phyloP scores from a whole-genome alignment of 2,797 vertebrate genomes.

The Onychomys leucogaster region DNA sequence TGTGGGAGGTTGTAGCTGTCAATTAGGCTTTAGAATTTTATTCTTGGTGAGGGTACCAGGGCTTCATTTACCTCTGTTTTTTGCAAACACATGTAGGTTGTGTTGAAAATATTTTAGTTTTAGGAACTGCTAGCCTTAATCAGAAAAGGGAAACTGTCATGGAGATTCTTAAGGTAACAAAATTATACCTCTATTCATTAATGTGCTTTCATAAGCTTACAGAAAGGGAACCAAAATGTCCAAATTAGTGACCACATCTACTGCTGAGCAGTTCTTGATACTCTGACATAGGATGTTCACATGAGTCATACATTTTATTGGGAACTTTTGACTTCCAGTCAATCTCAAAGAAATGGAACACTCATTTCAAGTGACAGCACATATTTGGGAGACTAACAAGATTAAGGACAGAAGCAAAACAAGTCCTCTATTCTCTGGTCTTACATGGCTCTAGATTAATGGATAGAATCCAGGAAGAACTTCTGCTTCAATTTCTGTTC shows the following conservation, averaged over 20 bases:
- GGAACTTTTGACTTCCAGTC: slow-evolving; percentile 44
- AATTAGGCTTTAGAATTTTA: slow-evolving; percentile 32
- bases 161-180: neutral
- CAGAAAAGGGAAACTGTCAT: neutral
- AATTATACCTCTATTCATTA: neutral
- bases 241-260: slow-evolving; percentile 43
- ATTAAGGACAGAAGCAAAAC: neutral
- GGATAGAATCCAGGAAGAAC: slow-evolving; percentile 38
- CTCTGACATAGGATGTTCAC: neutral
- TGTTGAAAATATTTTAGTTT: slow-evolving; percentile 31
- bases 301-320: slow-evolving; percentile 50
- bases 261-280: neutral
- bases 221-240: slow-evolving; percentile 14
- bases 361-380: neutral
- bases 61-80: neutral
- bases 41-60: neutral
- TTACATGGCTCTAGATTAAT: neutral
- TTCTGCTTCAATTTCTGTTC: slow-evolving; percentile 30
- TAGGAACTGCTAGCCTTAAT: neutral
- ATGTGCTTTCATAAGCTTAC: slow-evolving; percentile 13
- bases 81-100: neutral
- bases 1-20: neutral
- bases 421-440: neutral
- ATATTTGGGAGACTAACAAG: slow-evolving; percentile 44
- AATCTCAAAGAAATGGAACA: slow-evolving; percentile 38